These are phyloP conservation scores for Scaptomyza parva DNA, from an alignment of 2,888 invertebrate genomes.

Conservation along the genomic window DNA sequence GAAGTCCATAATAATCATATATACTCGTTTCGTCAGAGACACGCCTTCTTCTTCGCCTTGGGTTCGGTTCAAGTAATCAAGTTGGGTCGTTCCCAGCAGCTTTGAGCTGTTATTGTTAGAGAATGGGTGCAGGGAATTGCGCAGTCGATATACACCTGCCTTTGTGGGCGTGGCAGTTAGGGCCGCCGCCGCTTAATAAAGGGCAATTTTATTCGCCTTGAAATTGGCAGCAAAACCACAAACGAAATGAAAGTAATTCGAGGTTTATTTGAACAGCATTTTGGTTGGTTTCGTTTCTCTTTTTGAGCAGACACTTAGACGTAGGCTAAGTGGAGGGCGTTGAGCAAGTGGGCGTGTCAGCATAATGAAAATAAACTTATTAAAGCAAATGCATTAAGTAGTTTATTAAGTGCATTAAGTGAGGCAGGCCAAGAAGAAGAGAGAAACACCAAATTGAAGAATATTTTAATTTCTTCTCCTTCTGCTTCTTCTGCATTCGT, in stretches of 20 bases:
- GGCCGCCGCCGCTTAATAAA: background rate
- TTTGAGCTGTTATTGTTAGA: background rate
- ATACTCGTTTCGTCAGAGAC: background rate
- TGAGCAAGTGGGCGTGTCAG: constrained; percentile 7
- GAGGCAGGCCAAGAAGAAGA: background rate
- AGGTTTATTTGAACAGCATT: constrained; percentile 13
- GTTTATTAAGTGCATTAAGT: constrained; percentile 29
- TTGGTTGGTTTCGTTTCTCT: background rate
- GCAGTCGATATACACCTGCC: constrained; percentile 3
- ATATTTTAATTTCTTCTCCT: background rate
- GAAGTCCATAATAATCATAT: background rate
- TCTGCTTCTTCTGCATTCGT: background rate
- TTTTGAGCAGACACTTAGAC: constrained; percentile 17
- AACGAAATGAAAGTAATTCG: constrained; percentile 9
- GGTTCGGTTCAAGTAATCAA: background rate
- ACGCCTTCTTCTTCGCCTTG: background rate
- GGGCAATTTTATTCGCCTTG: background rate
- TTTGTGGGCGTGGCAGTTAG: constrained; percentile 6
- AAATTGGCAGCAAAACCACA: constrained; percentile 4
- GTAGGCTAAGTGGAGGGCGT: background rate
- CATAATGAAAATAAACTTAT: constrained; percentile 32
- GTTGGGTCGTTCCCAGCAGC: constrained; percentile 7
- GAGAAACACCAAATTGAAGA: background rate
- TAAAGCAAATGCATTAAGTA: constrained; percentile 56
- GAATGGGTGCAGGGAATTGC: background rate